Evolutionary conservation across 2,888 invertebrate genomes (phyloP).

Genomic region (Alloscopus bannaensis): DNA sequence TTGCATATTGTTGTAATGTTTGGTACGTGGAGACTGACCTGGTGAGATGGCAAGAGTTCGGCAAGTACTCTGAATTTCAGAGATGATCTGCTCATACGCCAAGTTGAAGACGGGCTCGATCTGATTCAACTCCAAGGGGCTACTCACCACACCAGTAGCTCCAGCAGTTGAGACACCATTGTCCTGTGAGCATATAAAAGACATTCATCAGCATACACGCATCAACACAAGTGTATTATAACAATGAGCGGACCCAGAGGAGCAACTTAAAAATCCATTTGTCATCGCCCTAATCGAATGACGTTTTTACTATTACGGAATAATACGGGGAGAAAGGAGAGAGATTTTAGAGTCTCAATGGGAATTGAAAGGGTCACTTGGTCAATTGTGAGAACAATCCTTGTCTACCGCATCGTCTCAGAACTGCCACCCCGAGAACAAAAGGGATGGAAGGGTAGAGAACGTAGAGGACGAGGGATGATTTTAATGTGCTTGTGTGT

Average conservation of each 20-base stretch:
- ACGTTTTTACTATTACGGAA: neutral
- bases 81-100: slow-evolving; percentile 90
- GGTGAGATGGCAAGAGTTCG: slow-evolving; percentile 90
- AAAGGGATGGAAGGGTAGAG: too few relatives aligned
- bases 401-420: too few relatives aligned
- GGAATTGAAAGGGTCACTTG: too few relatives aligned
- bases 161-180: slow-evolving; percentile 44
- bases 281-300: neutral
- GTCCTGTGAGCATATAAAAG: slow-evolving; percentile 34
- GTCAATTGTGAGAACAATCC: too few relatives aligned
- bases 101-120: slow-evolving; percentile 78
- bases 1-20: too few relatives aligned
- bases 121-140: slow-evolving; percentile 69
- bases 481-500: too few relatives aligned
- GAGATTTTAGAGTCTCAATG: too few relatives aligned
- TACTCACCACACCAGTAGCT: slow-evolving; percentile 50
- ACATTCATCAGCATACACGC: neutral
- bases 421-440: too few relatives aligned
- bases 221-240: neutral
- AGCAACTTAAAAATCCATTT: neutral
- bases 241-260: neutral
- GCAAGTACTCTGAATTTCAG: slow-evolving; percentile 90
- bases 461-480: too few relatives aligned
- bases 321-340: neutral
- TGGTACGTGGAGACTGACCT: slow-evolving; percentile 80